phyloP scores from a whole-genome alignment of 2,888 invertebrate species.

The Meteorus cinctellus region DNA sequence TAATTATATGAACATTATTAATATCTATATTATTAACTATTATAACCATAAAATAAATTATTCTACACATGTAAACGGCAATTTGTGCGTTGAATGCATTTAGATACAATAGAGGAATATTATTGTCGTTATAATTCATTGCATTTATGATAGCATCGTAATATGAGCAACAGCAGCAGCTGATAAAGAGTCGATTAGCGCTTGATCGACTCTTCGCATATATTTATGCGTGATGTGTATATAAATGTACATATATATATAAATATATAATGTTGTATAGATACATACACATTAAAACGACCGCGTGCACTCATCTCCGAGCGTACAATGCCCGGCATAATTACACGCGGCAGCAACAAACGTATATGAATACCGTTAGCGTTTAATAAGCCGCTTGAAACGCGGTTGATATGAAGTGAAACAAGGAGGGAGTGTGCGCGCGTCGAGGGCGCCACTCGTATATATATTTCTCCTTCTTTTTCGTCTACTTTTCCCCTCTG shows the following conservation, averaged over 20 bases:
- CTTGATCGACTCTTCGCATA: slow-evolving; percentile 23
- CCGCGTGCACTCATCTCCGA: slow-evolving; percentile 18
- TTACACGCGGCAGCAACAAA: slow-evolving; percentile 39
- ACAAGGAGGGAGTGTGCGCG: slow-evolving; percentile 1
- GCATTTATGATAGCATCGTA: slow-evolving; percentile 10
- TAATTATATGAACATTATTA: neutral
- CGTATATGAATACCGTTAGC: slow-evolving; percentile 39
- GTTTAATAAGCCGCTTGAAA: slow-evolving; percentile 42
- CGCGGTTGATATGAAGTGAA: slow-evolving; percentile 21
- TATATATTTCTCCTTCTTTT: neutral
- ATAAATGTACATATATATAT: slow-evolving; percentile 16
- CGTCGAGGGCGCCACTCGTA: slow-evolving; percentile 34
- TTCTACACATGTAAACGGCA: neutral
- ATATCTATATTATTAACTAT: too few species aligned
- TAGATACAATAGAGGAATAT: slow-evolving; percentile 17
- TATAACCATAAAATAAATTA: neutral
- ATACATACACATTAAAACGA: slow-evolving; percentile 8
- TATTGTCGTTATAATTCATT: slow-evolving; percentile 20
- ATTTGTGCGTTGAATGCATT: slow-evolving; percentile 10
- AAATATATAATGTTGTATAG: neutral
- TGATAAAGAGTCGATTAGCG: slow-evolving; percentile 41
- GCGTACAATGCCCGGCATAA: slow-evolving; percentile 41
- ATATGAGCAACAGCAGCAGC: slow-evolving; percentile 19
- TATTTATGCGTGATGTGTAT: slow-evolving; percentile 22
- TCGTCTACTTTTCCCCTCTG: slow-evolving; percentile 19